Conservation (phyloP, 2,797 vertebrate genomes). For the Channa striata region DNA sequence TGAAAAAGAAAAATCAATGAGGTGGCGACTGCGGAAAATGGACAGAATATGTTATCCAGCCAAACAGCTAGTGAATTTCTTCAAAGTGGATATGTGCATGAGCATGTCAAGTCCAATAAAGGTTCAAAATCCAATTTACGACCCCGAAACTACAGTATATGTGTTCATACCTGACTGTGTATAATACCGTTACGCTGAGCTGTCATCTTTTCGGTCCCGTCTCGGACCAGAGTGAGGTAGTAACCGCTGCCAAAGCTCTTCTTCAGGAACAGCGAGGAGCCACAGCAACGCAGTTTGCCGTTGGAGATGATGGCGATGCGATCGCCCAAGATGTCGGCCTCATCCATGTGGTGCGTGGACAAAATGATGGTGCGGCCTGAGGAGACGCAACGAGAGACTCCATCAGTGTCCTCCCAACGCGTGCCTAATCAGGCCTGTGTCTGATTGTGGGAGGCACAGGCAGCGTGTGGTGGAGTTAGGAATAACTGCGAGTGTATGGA, state of each 20-base stretch:
- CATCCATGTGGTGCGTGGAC: slow-evolving; percentile 99
- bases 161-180: slow-evolving; percentile 26
- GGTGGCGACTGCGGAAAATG: not conserved
- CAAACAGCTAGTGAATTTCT: not conserved
- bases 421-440: not conserved
- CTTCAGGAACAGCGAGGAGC: slow-evolving; percentile 96
- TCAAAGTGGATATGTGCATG: not conserved
- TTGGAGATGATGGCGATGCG: slow-evolving; percentile 97
- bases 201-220: slow-evolving; percentile 71
- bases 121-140: not conserved
- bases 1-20: not conserved
- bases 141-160: not conserved
- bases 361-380: slow-evolving; percentile 96
- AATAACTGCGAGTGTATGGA: not conserved
- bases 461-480: not conserved
- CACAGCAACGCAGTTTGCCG: slow-evolving; percentile 93
- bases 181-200: slow-evolving; percentile 49
- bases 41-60: not conserved
- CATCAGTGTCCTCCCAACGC: not conserved
- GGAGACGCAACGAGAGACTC: slow-evolving; percentile 11
- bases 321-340: slow-evolving; percentile 96
- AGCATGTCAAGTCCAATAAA: not conserved
- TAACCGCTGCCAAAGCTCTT: slow-evolving; percentile 96
- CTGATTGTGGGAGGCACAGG: not conserved
- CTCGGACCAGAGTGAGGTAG: slow-evolving; percentile 94